Evolutionary conservation across 1,140 invertebrate genomes (phyloP).

Genomic region (Riptortus pedestris): DNA sequence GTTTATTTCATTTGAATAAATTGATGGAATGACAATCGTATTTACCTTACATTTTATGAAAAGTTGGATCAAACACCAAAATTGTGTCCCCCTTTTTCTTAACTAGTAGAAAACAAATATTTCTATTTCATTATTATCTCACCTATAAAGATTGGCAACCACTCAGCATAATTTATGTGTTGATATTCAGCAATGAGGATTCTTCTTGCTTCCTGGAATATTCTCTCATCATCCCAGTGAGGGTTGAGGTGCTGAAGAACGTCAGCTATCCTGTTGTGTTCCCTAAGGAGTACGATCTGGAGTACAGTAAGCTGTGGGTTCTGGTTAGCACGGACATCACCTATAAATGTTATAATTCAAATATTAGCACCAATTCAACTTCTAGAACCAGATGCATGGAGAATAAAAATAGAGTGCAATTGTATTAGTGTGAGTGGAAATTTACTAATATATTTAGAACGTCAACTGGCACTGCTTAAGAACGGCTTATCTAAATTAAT

Average conservation of each 20-base stretch:
- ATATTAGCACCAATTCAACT: neutral
- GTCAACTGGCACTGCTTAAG: too few species aligned
- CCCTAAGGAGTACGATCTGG: constrained; percentile 51
- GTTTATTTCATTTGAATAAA: too few species aligned
- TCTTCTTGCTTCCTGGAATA: constrained; percentile 54
- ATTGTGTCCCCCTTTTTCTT: too few species aligned
- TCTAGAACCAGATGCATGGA: neutral
- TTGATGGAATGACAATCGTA: too few species aligned
- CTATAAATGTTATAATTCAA: constrained; percentile 34
- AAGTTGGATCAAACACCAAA: too few species aligned
- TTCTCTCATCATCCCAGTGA: constrained; percentile 50
- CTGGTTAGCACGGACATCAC: constrained; percentile 56
- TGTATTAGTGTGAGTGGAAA: neutral
- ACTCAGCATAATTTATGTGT: constrained; percentile 52
- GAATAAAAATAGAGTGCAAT: neutral
- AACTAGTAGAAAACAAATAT: too few species aligned
- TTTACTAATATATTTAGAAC: too few species aligned
- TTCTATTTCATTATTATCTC: too few species aligned
- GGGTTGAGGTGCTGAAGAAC: constrained; percentile 48
- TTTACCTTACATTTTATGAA: too few species aligned
- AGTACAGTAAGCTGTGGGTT: constrained; percentile 44
- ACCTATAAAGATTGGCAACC: constrained; percentile 47
- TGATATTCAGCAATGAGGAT: constrained; percentile 48
- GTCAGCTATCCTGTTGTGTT: constrained; percentile 56
- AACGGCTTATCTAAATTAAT: too few species aligned